These are phyloP conservation scores for Patella caerulea DNA, from an alignment of 2,888 invertebrate species.

Conservation along the genomic window DNA sequence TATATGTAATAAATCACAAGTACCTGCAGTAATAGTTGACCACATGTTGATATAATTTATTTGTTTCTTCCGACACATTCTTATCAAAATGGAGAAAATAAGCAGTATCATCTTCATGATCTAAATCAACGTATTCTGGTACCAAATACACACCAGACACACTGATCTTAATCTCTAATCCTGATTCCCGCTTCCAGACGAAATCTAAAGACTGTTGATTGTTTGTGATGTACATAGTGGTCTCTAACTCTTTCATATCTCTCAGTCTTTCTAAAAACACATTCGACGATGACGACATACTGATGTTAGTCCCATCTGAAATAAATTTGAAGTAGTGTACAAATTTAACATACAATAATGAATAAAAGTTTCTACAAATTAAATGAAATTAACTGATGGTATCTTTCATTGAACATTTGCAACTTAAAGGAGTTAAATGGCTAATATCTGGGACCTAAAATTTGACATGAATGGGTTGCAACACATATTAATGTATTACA, in stretches of 20 bases:
- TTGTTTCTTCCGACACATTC: conserved; percentile 45
- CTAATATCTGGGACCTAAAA: too few species aligned
- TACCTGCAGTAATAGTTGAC: conserved; percentile 65
- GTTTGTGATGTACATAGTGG: conserved; percentile 60
- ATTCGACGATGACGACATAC: conserved; percentile 55
- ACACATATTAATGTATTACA: too few species aligned
- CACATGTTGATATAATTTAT: conserved; percentile 49
- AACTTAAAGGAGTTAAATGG: too few species aligned
- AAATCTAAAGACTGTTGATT: conserved; percentile 62
- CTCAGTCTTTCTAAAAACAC: conserved; percentile 66
- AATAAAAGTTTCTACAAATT: background rate
- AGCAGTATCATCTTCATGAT: conserved; percentile 59
- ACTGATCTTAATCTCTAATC: conserved; percentile 63
- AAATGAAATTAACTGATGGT: too few species aligned
- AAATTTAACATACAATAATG: background rate
- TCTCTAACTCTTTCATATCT: conserved; percentile 55
- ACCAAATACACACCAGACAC: conserved; percentile 63
- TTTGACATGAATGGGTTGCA: too few species aligned
- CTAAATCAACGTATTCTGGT: conserved; percentile 66
- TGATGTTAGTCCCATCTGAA: conserved; percentile 33
- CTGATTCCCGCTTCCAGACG: conserved; percentile 62
- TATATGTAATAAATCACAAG: too few species aligned
- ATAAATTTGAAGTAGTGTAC: background rate
- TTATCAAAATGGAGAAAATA: conserved; percentile 46
- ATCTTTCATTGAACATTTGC: too few species aligned